Evolutionary conservation across 2,113 vertebrate genomes (phyloP), one percentile per base, ranked within the genome.

Genomic region (Pomatorhinus ruficollis): DNA sequence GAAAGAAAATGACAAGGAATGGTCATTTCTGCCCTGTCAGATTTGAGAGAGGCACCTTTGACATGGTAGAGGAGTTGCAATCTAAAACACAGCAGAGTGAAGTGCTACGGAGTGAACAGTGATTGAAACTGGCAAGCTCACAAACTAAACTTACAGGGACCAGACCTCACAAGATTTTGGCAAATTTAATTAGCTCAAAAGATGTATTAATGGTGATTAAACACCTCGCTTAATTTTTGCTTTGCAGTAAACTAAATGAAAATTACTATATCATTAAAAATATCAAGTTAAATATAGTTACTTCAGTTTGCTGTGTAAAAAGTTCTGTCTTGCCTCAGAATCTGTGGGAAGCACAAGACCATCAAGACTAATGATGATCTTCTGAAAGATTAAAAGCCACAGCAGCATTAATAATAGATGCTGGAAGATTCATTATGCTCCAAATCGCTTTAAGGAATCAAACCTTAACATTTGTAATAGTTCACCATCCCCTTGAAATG

Each of bases 361-460:
- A 39, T 64, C 69, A 63, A 72, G 65, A 50, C 27, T 64, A 44
- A 84, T 13, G n/a, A 76, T 8, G 8, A 53, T 61, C 72, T 92
- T 68, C 25, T 49, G 21, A 72, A 92, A 79, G 72, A 87, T 64
- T 76, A 87, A 90, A 90, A 93, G 77, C 76, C 49, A 35, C 1
- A 45, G 72, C 77, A 82, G 45, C 65, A 65, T 93, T 61, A 89
- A 93, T 72, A 90, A 95, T 72, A 78, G 50, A 92, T 39, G 37
- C 31, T 64, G 74, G 78, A 71, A 78, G 44, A 87, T 89, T 94
- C 64, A 30, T 81, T 86, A 53, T 13, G 24, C 50, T 68, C 60
- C 56, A 53, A 81, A 87, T 45, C 40, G 54, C 47, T 66, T 76
- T 24, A 79, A 75, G 61, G 56, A 64, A 56, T 3, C 30, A 72